These are phyloP conservation scores for Leptopterna dolabrata DNA, from an alignment of 2,888 invertebrate genomes.

Conservation along the genomic window DNA sequence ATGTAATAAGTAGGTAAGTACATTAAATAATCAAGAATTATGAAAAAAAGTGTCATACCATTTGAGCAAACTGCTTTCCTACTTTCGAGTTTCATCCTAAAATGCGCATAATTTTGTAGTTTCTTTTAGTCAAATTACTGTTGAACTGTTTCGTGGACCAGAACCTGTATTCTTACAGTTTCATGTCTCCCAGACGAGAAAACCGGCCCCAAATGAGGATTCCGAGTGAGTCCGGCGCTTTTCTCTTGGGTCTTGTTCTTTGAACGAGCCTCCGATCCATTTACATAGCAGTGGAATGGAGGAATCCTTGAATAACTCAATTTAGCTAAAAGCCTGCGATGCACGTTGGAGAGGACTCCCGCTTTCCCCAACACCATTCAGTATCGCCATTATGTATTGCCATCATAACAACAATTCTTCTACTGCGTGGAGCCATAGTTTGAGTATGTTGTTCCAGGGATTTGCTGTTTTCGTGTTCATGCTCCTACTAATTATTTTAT, in stretches of 20 bases:
- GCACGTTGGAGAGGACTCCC: background rate
- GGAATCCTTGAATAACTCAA: slow-evolving; percentile 3
- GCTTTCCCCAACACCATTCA: background rate
- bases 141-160: background rate
- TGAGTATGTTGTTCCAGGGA: too few species aligned
- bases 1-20: too few species aligned
- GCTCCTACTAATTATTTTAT: too few species aligned
- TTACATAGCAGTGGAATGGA: background rate
- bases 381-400: background rate
- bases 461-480: too few species aligned
- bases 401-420: too few species aligned
- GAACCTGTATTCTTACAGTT: background rate
- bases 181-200: background rate
- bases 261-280: background rate
- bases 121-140: background rate
- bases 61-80: too few species aligned
- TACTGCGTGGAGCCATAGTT: too few species aligned
- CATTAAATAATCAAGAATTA: too few species aligned
- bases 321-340: background rate
- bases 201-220: background rate
- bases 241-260: background rate
- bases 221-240: background rate
- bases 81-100: too few species aligned
- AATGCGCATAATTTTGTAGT: too few species aligned
- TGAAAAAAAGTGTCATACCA: too few species aligned